Base-by-base conservation (phyloP, 2,113 vertebrate genomes). In the Cheilinus undulatus region DNA sequence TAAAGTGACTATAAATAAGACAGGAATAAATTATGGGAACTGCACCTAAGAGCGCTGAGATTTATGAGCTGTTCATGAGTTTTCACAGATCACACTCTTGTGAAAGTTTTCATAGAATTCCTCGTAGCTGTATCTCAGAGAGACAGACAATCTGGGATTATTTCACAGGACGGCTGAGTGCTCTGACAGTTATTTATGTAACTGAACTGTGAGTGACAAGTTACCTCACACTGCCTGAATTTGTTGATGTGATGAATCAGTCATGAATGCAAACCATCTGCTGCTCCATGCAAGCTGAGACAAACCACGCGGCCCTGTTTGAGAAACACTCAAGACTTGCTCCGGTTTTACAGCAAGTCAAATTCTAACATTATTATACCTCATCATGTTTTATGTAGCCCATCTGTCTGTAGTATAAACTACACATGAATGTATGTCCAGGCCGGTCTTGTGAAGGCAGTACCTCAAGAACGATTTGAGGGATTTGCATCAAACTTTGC, bases 151-250 rank as follows among this genome's bases (percentile, higher is more conserved):
- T 20, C 11, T 9, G n/a, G 61, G 22, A 23, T 15, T 3, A 15
- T 15, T 40, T 40, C 14, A 23, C 5, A 5, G 32, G 17, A 60
- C 5, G 53, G 67, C 3, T 19, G 27, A 36, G 12, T 36, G 17
- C 57, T 23, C 3, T 38, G 15, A 12, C 28, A 30, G 45, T 48
- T 40, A 27, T 46, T 28, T 9, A 27, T 19, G 45, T 24, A 34
- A 28, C 38, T 30, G 20, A 36, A n/a, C 13, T 34, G 48, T 45
- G 49, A 45, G 20, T 26, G 38, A 57, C 49, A 77, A 28, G 10
- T 76, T 69, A 66, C 51, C 62, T 50, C 48, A 73, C 77, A 50
- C 69, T 36, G 23, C 68, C 51, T 28, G 14, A 63, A 48, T 36
- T 27, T 36, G 22, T 54, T 63, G 48, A 57, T 23, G 72, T 13